phyloP scores from a whole-genome alignment of 64 coral and sea anemone species.

The Astreopora myriophthalma region DNA sequence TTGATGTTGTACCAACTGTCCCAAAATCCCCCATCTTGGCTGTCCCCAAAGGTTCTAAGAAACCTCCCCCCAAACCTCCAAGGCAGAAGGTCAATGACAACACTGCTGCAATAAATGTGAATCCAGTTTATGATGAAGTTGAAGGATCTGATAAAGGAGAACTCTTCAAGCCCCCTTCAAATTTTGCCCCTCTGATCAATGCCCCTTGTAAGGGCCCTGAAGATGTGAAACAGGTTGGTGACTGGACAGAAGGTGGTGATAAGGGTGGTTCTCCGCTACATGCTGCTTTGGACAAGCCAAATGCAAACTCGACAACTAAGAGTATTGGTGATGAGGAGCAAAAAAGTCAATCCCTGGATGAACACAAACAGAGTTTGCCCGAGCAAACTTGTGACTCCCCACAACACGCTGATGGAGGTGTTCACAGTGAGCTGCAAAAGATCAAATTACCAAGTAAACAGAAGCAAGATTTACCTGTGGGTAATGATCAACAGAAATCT shows the following conservation, averaged over 20 bases:
- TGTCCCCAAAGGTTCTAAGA: not conserved
- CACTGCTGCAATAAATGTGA: not conserved
- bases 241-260: not conserved
- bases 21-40: not conserved
- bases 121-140: conserved; percentile 2
- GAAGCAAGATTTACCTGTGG: not conserved
- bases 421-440: not conserved
- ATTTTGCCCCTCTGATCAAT: not conserved
- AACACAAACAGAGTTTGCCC: not conserved
- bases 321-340: not conserved
- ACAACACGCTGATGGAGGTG: not conserved
- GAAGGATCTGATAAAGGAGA: not conserved
- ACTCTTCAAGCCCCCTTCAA: not conserved
- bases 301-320: not conserved
- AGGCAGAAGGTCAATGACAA: not conserved
- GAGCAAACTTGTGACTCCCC: not conserved
- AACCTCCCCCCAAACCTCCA: not conserved
- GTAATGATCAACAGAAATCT: not conserved
- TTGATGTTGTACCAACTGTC: conserved; percentile 20
- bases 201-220: not conserved
- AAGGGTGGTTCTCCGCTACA: conserved; percentile 9
- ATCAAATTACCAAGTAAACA: not conserved
- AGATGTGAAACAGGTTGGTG: not conserved
- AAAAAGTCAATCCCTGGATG: not conserved
- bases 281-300: conserved; percentile 29